These are phyloP conservation scores for Aphidius colemani DNA, from an alignment of 2,888 invertebrate genomes.

Conservation along the genomic window DNA sequence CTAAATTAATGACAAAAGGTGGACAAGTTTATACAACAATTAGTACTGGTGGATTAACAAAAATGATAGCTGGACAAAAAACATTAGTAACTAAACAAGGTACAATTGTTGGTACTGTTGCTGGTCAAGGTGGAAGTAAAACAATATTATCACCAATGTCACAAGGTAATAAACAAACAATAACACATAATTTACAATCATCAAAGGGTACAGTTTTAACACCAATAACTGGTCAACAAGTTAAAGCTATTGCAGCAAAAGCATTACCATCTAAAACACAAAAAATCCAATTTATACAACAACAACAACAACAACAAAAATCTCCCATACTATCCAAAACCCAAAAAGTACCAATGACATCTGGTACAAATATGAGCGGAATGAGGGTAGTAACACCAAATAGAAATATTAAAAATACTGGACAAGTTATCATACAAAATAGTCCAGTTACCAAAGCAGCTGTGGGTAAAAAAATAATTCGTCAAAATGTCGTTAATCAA, in stretches of 20 bases:
- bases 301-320: constrained; percentile 41
- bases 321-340: background rate
- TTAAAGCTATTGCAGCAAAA: constrained; percentile 56
- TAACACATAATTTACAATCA: constrained; percentile 43
- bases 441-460: constrained; percentile 18
- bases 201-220: constrained; percentile 52
- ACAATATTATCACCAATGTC: constrained; percentile 46
- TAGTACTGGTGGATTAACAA: constrained; percentile 42
- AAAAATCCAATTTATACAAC: constrained; percentile 45
- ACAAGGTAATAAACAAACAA: constrained; percentile 47
- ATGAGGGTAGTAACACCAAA: constrained; percentile 22
- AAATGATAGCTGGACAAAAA: constrained; percentile 48
- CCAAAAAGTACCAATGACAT: background rate
- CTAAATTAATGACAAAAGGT: constrained; percentile 46
- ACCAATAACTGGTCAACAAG: constrained; percentile 57
- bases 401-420: constrained; percentile 35
- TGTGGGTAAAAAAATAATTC: background rate
- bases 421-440: constrained; percentile 41
- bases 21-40: constrained; percentile 47
- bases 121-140: constrained; percentile 52
- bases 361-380: background rate
- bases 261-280: constrained; percentile 39
- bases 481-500: constrained; percentile 1
- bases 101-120: constrained; percentile 55
- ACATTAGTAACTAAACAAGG: constrained; percentile 45